A percentile compares a stretch with the other conserved stretches of the same genome.
phyloP scores from a whole-genome alignment of 2,888 invertebrate genomes.

The Pediacus dermestoides region DNA sequence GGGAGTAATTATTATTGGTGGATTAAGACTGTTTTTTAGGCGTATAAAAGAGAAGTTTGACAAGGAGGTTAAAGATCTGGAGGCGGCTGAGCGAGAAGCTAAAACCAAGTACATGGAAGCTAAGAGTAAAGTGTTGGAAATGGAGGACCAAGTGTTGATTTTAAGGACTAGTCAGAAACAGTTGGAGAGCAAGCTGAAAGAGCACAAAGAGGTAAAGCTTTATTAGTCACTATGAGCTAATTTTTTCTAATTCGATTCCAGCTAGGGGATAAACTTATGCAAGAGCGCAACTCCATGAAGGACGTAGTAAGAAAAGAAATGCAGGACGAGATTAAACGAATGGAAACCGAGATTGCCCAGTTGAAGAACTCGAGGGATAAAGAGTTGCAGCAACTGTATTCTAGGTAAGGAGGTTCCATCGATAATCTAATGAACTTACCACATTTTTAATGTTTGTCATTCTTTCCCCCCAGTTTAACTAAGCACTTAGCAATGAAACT shows the following conservation, averaged over 20 bases:
- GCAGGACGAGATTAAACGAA: constrained; percentile 57
- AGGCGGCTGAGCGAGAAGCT: constrained; percentile 62
- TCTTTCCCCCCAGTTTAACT: constrained; percentile 4
- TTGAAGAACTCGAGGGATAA: constrained; percentile 63
- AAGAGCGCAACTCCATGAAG: constrained; percentile 57
- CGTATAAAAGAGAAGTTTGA: constrained; percentile 75
- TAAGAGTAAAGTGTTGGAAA: constrained; percentile 61
- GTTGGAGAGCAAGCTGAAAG: constrained; percentile 62
- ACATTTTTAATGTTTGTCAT: constrained; percentile 1
- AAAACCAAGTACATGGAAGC: constrained; percentile 65
- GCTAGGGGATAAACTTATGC: constrained; percentile 52
- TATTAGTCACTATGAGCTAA: constrained; percentile 9
- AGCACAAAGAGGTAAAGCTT: constrained; percentile 58
- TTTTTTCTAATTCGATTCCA: constrained; percentile 27
- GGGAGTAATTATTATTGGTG: too few species aligned
- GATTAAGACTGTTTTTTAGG: constrained; percentile 52
- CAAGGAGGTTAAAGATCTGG: constrained; percentile 64
- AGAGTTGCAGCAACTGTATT: constrained; percentile 75
- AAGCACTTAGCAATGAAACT: too few species aligned
- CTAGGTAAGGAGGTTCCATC: constrained; percentile 70
- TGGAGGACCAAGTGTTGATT: constrained; percentile 60
- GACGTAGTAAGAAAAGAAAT: constrained; percentile 62
- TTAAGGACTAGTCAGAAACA: constrained; percentile 61
- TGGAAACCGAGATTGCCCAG: constrained; percentile 60
- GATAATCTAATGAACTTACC: too few species aligned